Base-by-base conservation (phyloP, 2,113 vertebrate species). In the Pseudorectes ferrugineus region DNA sequence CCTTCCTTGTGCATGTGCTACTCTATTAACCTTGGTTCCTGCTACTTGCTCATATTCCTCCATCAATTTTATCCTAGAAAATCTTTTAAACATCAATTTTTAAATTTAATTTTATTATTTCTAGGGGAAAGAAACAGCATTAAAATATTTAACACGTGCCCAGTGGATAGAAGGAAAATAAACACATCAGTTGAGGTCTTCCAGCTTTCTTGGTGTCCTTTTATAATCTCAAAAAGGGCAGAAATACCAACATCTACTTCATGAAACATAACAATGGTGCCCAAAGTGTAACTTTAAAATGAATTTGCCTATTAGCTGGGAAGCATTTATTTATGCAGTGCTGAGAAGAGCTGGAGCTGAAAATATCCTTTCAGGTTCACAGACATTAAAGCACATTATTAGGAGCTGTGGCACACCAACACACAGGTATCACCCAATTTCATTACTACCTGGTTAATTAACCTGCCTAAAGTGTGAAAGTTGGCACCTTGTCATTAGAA, bases 361-460 rank as follows among this genome's bases (percentile, higher is more conserved):
- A 97, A 93, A 91, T 87, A 92, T 67, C 65, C 46, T 92, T 90
- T 94, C 88, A 94, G 95, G 88, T 97, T 97, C 98, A 82, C 78
- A 98, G 97, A 96, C 94, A 91, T 93, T 97, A 96, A 97, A 97
- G 89, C 70, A 95, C 71, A 73, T 97, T 98, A 97, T 96, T 97
- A 97, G 62, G 89, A 98, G 86, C 96, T 94, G 95, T 95, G 25
- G 88, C 96, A 95, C 94, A 96, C 96, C 97, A 98, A 96, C 97
- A 97, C 43, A 59, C 97, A 98, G 98, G 98, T 98, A 98, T 97
- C 98, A 98, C 97, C 98, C 98, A 95, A 96, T 97, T 98, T 97
- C 97, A 97, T 97, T 98, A 96, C 95, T 98, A 98, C 97, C 98
- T 98, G 98, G 97, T 97, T 98, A 98, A 98, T 98, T 98, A 98